phyloP scores from a whole-genome alignment of 2,113 vertebrate species.

The Clarias gariepinus region DNA sequence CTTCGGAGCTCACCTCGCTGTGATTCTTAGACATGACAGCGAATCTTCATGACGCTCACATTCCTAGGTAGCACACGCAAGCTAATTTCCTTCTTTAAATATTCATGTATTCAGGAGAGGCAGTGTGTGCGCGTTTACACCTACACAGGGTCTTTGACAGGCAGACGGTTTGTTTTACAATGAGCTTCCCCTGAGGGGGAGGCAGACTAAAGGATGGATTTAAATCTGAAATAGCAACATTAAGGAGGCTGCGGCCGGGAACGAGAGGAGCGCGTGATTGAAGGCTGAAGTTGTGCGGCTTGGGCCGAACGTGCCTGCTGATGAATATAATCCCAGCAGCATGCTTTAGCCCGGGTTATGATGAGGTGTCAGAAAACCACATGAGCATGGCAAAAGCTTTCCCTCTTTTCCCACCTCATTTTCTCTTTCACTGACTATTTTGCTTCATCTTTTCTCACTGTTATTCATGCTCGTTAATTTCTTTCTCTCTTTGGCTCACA shows the following conservation, averaged over 20 bases:
- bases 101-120: conserved; percentile 65
- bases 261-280: conserved; percentile 55
- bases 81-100: conserved; percentile 60
- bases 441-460: conserved; percentile 13
- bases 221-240: conserved; percentile 65
- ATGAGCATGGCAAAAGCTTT: conserved; percentile 50
- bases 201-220: conserved; percentile 58
- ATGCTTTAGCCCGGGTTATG: conserved; percentile 57
- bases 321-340: conserved; percentile 57
- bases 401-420: conserved; percentile 25
- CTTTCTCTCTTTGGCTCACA: background rate
- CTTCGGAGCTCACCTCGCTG: conserved; percentile 33
- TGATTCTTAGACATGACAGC: conserved; percentile 35
- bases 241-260: conserved; percentile 48
- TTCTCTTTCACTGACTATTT: conserved; percentile 13
- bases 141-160: conserved; percentile 63
- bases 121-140: conserved; percentile 59
- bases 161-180: conserved; percentile 69
- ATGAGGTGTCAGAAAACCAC: conserved; percentile 57
- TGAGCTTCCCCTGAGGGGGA: conserved; percentile 60
- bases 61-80: conserved; percentile 50
- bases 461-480: background rate
- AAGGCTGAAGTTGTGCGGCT: conserved; percentile 53
- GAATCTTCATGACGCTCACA: conserved; percentile 47
- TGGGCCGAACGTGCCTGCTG: conserved; percentile 40